phyloP scores from a whole-genome alignment of 2,888 invertebrate species.

The Gisinianus flammeolus region DNA sequence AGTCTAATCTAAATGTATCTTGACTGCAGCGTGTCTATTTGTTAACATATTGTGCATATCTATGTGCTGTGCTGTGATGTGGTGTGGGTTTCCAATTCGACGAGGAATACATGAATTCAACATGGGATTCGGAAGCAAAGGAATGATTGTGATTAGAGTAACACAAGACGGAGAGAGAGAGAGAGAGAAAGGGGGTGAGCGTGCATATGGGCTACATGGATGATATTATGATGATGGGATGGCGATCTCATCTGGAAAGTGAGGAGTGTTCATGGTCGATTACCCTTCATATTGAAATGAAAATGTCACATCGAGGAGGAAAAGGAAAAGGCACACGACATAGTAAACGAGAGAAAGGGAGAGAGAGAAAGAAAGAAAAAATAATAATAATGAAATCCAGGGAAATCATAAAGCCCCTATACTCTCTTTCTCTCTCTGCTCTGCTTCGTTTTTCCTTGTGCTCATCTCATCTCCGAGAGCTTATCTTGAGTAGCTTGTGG shows the following conservation, averaged over 20 bases:
- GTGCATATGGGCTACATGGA: conserved; percentile 33
- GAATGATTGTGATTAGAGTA: conserved; percentile 24
- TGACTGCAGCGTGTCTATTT: conserved; percentile 23
- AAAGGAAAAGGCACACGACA: too few species aligned
- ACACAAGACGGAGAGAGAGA: not conserved
- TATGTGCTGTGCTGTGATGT: not conserved
- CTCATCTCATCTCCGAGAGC: conserved; percentile 46
- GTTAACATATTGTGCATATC: conserved; percentile 19
- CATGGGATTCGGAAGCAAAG: not conserved
- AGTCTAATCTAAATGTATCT: conserved; percentile 36
- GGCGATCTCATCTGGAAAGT: conserved; percentile 42
- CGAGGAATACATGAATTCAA: not conserved
- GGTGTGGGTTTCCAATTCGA: not conserved
- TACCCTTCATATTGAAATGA: conserved; percentile 59
- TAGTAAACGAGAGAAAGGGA: conserved; percentile 36
- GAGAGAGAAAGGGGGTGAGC: conserved; percentile 39
- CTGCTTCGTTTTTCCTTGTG: conserved; percentile 13
- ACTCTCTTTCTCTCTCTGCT: not conserved
- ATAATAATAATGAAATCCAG: conserved; percentile 49
- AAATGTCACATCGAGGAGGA: conserved; percentile 57
- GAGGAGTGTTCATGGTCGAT: conserved; percentile 57
- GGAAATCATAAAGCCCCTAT: conserved; percentile 46
- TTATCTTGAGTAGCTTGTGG: conserved; percentile 44
- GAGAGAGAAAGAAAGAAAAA: conserved; percentile 28
- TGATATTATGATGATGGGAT: conserved; percentile 39